These are phyloP conservation scores for Papilio protenor DNA, from an alignment of 2,888 invertebrate species.

Conservation along the genomic window DNA sequence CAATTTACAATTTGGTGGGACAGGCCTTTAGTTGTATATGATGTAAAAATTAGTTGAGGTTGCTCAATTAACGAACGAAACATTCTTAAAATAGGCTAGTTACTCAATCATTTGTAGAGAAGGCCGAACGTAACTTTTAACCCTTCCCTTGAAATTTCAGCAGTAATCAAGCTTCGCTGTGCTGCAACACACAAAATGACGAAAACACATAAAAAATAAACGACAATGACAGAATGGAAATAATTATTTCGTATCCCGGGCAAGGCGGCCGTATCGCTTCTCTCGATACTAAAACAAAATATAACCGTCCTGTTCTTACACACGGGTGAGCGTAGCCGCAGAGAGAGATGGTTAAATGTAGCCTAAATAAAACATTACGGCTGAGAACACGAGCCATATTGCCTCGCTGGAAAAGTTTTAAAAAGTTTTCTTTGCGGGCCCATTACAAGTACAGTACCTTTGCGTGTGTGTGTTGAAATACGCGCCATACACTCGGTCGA, in stretches of 20 bases:
- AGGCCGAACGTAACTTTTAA: slow-evolving; percentile 1
- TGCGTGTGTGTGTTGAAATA: slow-evolving; percentile 62
- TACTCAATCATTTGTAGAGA: neutral
- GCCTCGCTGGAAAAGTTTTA: slow-evolving; percentile 85
- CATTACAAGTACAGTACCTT: slow-evolving; percentile 79
- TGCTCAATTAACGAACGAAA: neutral
- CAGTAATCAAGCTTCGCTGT: slow-evolving; percentile 37
- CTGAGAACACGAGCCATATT: slow-evolving; percentile 85
- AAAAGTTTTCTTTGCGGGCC: slow-evolving; percentile 85
- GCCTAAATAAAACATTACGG: slow-evolving; percentile 84
- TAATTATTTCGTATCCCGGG: slow-evolving; percentile 85
- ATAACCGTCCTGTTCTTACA: slow-evolving; percentile 63
- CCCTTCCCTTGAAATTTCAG: slow-evolving; percentile 27
- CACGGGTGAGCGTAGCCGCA: slow-evolving; percentile 53
- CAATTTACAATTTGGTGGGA: no score
- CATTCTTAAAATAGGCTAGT: neutral
- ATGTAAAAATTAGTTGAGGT: neutral
- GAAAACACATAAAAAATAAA: slow-evolving; percentile 80
- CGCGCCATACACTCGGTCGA: slow-evolving; percentile 77
- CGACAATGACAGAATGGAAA: slow-evolving; percentile 84
- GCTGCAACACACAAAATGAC: slow-evolving; percentile 62
- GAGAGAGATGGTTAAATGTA: slow-evolving; percentile 73
- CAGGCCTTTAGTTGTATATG: no score
- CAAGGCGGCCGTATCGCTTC: slow-evolving; percentile 71
- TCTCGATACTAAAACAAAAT: slow-evolving; percentile 56